Evolutionary conservation across 1,140 invertebrate species (phyloP), one percentile per base, ranked within the genome.

Genomic region (Lepidurus apus): DNA sequence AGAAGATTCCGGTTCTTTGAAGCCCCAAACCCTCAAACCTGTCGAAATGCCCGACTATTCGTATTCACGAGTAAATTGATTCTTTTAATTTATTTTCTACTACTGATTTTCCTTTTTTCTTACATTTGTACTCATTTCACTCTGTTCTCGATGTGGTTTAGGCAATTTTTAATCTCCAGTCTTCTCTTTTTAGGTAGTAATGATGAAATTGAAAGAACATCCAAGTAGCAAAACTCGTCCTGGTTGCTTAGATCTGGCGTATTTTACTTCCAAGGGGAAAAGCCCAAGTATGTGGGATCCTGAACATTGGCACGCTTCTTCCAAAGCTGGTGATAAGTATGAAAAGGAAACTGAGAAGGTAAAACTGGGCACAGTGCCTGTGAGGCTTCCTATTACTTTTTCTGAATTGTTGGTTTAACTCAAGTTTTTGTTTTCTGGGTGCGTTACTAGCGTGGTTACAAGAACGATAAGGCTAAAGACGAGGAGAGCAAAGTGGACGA

Each of bases 271-370:
- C 4, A 79, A 79, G 43, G 73, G 75, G 43, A 65, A 65, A 65
- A 65, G 21, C 13, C 86, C 87, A 76, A 88, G 88, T 24, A 83
- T 89, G 73, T 89, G 89, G 89, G 89, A 90, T 82, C 89, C 89
- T 6, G 89, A 90, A 79, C 85, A 86, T 80, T 90, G 89, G 89
- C 87, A 87, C 80, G 82, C 73, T 83, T 84, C 26, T 24, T 82
- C 2, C 82, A 84, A 24, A 81, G 82, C 76, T 83, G 74, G 42
- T n/a, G 44, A 75, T 26, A 79, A 42, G 17, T 43, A 43, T n/a
- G 73, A 79, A n/a, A 43, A 76, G 84, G 24, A 74, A 75, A 17
- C n/a, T 81, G 7, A 76, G 45, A 17, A 82, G 81, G 74, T 81
- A 83, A 74, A 79, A 81, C 80, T 77, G 80, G 24, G 82, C 81